Percentiles rank a stretch among this genome's conserved stretches.
Conservation (phyloP, 2,888 invertebrate genomes). For the Phengaris alcon region DNA sequence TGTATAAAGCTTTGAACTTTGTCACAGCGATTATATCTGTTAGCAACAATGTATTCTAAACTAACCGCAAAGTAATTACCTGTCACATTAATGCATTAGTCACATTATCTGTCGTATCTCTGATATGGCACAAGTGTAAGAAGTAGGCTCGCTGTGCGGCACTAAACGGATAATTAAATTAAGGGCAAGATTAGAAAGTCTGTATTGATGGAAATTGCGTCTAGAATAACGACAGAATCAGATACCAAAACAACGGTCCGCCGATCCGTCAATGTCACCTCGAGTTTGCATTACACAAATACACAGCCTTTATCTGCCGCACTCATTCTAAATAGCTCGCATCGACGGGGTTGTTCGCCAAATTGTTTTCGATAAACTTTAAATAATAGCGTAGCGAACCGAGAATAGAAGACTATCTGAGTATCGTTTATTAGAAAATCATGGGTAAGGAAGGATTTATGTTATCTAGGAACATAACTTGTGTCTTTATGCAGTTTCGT, state of each 20-base stretch:
- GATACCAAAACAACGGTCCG: constrained; percentile 72
- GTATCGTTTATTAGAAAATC: constrained; percentile 50
- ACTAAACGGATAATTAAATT: constrained; percentile 33
- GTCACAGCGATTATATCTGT: neutral
- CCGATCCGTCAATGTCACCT: constrained; percentile 77
- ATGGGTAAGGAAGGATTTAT: constrained; percentile 51
- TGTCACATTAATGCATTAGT: constrained; percentile 15
- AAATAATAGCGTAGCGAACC: constrained; percentile 64
- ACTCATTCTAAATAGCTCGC: constrained; percentile 72
- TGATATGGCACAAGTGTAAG: constrained; percentile 28
- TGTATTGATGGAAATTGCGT: constrained; percentile 73
- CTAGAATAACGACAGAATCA: constrained; percentile 76
- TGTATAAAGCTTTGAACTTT: neutral
- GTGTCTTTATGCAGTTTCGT: constrained; percentile 41
- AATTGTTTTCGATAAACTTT: constrained; percentile 76
- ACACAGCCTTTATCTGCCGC: constrained; percentile 73
- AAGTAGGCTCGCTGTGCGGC: neutral
- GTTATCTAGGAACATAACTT: constrained; percentile 48
- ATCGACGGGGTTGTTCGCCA: constrained; percentile 73
- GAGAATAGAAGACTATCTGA: constrained; percentile 55
- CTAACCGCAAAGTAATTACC: constrained; percentile 10
- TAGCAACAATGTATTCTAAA: neutral
- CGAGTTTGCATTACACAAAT: constrained; percentile 76
- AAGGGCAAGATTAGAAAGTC: constrained; percentile 64
- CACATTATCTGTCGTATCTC: constrained; percentile 6